Evolutionary conservation across 2,888 invertebrate genomes (phyloP).

Genomic region (Chouioia cunea): DNA sequence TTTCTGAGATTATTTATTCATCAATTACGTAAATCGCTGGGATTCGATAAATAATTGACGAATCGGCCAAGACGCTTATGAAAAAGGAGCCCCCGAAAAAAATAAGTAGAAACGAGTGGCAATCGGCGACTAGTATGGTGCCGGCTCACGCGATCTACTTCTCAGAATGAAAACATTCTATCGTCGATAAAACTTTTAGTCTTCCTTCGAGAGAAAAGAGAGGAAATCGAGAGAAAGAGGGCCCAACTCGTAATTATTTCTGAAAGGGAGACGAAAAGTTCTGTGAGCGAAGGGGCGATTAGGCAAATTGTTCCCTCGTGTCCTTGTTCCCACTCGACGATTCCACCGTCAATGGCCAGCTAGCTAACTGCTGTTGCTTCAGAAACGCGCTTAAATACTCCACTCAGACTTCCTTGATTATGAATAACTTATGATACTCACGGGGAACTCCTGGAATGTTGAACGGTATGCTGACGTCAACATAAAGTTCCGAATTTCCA

Average conservation of each 20-base stretch:
- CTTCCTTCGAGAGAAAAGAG: neutral
- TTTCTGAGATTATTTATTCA: slow-evolving; percentile 20
- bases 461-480: neutral
- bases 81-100: neutral
- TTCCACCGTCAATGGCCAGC: neutral
- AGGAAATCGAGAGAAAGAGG: slow-evolving; percentile 13
- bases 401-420: slow-evolving; percentile 26
- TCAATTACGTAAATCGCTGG: neutral
- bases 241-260: slow-evolving; percentile 33
- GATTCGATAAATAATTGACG: slow-evolving; percentile 36
- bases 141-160: slow-evolving; percentile 45
- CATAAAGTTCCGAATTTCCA: neutral
- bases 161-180: slow-evolving; percentile 40
- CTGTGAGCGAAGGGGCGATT: slow-evolving; percentile 34
- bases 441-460: slow-evolving; percentile 12
- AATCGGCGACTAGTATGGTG: slow-evolving; percentile 5
- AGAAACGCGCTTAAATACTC: slow-evolving; percentile 3
- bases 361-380: slow-evolving; percentile 12
- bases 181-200: slow-evolving; percentile 48
- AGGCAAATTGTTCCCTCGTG: slow-evolving; percentile 50
- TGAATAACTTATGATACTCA: slow-evolving; percentile 44
- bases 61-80: neutral
- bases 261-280: slow-evolving; percentile 39
- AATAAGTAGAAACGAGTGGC: neutral
- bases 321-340: neutral